Percentiles rank a stretch among this genome's conserved stretches.
Conservation (phyloP, 2,797 vertebrate genomes). For the Phyllotis vaccarum region DNA sequence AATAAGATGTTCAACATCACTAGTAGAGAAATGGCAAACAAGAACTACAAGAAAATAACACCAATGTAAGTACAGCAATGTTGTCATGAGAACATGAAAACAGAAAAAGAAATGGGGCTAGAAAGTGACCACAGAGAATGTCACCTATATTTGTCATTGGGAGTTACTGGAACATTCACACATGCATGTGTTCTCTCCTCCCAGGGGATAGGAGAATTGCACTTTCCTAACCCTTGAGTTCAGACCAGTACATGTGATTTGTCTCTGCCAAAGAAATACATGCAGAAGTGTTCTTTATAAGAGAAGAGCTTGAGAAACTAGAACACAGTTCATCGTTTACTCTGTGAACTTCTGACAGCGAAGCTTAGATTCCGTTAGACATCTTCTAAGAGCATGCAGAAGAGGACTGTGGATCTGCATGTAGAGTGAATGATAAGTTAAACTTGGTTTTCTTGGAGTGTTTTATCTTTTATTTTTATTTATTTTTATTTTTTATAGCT, state of each 20-base stretch:
- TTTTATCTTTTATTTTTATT: not conserved
- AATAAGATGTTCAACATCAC: not conserved
- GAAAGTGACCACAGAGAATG: not conserved
- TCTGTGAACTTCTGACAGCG: not conserved
- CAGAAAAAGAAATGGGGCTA: not conserved
- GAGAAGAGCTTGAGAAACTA: not conserved
- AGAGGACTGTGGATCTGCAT: not conserved
- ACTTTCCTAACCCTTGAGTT: not conserved
- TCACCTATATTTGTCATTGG: not conserved
- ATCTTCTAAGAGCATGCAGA: not conserved
- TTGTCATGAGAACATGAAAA: not conserved
- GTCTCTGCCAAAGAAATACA: not conserved
- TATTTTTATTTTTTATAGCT: not conserved
- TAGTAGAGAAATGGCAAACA: not conserved
- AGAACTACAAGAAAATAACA: not conserved
- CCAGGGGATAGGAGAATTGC: fast-evolving
- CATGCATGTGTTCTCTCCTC: not conserved
- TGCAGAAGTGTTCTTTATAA: not conserved
- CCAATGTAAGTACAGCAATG: not conserved
- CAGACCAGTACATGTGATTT: not conserved
- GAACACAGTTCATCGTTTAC: not conserved
- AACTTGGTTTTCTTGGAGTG: not conserved
- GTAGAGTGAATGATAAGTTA: not conserved
- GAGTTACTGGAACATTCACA: not conserved
- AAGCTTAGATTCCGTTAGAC: not conserved